Conservation (phyloP, 2,113 vertebrate species). For the Orycteropus afer region DNA sequence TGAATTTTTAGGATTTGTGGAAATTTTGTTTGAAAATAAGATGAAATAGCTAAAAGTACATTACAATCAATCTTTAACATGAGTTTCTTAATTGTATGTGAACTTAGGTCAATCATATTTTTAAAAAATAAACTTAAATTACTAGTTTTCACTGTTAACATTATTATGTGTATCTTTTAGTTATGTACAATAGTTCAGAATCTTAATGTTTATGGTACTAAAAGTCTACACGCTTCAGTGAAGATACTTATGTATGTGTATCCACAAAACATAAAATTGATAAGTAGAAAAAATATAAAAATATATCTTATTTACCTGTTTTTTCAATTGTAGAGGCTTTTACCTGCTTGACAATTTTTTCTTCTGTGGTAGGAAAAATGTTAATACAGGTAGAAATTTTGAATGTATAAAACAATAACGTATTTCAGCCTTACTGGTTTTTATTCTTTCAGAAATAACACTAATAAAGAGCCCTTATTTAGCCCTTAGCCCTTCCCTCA, state of each 20-base stretch:
- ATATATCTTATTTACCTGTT: slow-evolving; percentile 76
- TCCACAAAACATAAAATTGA: neutral
- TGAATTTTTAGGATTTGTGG: neutral
- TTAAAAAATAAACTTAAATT: neutral
- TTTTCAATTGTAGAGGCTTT: slow-evolving; percentile 78
- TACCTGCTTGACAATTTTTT: slow-evolving; percentile 81
- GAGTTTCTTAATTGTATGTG: neutral
- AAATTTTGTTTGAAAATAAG: slow-evolving; percentile 15
- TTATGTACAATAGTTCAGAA: neutral
- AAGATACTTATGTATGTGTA: neutral
- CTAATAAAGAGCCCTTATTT: neutral
- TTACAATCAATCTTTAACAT: neutral
- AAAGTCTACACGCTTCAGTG: neutral
- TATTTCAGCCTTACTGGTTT: slow-evolving; percentile 51
- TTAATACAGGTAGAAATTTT: slow-evolving; percentile 61
- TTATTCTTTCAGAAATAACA: slow-evolving; percentile 24
- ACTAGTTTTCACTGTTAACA: neutral
- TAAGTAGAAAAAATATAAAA: neutral
- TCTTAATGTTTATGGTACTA: neutral
- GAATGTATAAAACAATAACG: slow-evolving; percentile 31
- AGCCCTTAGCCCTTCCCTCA: neutral
- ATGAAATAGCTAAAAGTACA: neutral
- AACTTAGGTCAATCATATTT: neutral
- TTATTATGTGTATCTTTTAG: neutral
- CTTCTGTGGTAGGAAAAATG: slow-evolving; percentile 74